Base-by-base conservation (phyloP, 2,888 invertebrate species). In the Chromoteleia sp. region DNA sequence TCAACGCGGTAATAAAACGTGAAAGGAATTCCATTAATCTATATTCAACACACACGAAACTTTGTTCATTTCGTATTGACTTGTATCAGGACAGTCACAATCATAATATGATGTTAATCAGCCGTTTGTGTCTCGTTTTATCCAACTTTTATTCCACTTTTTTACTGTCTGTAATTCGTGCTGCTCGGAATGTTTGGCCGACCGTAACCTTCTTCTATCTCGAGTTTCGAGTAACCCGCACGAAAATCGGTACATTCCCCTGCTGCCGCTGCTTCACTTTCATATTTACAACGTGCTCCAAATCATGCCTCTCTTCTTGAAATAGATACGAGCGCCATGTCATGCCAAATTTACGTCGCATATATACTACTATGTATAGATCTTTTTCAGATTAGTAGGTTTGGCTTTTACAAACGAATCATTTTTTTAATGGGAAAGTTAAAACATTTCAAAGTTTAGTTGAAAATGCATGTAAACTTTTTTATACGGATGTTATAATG, bases 331-430 rank as follows among this genome's bases (percentile, higher is more conserved):
- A 76, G 65, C 36, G 33, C 43, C 21, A 39, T 59, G 67, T 65
- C 70, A 75, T 79, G 79, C 79, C 73, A 76, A 76, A 81, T 67
- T 71, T 54, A 71, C 59, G 59, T 75, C 71, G 61, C 56, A 52
- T 29, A 30, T 36, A 54, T 25, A 41, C 21, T 41, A 59, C 67
- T 63, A 14, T 45, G 29, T 39, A 29, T 45, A 41, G 29, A 52
- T 59, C 58, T 21, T 65, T 54, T 63, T 58, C 14, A 52, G 29
- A 71, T 71, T 43, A 61, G 50, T 75, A 58, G 36, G 33, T 73
- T 52, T 30, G 39, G 19, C 73, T 78, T 56, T 71, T 29, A 25
- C 25, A 41, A 25, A 30, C 45, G 12, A 29, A 67, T 39, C 15
- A 65, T 39, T 65, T 63, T 48, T 48, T 63, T 33, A 15, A 63